These are phyloP conservation scores for Drepana arcuata DNA, from an alignment of 1,140 invertebrate species.

Conservation along the genomic window DNA sequence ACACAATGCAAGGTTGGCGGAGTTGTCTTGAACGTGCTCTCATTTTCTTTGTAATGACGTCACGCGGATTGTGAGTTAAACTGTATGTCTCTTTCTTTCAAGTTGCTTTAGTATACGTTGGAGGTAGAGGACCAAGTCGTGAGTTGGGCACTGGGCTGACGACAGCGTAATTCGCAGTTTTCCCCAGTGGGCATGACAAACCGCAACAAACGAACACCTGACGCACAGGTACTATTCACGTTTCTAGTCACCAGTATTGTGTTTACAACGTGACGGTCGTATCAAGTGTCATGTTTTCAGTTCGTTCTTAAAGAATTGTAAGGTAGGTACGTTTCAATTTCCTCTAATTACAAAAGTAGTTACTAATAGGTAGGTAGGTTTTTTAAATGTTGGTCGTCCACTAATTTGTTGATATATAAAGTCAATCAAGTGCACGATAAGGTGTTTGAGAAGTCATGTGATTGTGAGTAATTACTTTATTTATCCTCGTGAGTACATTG, in stretches of 20 bases:
- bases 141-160: slow-evolving; percentile 16
- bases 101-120: neutral
- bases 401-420: slow-evolving; percentile 2
- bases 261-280: slow-evolving; percentile 6
- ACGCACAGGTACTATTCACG: slow-evolving; percentile 11
- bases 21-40: slow-evolving; percentile 7
- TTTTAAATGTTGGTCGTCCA: slow-evolving; percentile 21
- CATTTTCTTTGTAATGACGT: slow-evolving; percentile 5
- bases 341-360: no score
- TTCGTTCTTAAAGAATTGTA: slow-evolving; percentile 1
- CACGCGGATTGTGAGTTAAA: no score
- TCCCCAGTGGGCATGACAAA: slow-evolving; percentile 14
- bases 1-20: no score
- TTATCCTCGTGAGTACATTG: neutral
- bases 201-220: slow-evolving; percentile 7
- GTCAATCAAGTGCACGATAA: neutral
- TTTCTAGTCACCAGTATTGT: slow-evolving; percentile 8
- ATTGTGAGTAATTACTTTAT: neutral
- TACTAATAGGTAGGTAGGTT: no score
- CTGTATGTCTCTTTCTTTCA: slow-evolving; percentile 1
- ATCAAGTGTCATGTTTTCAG: slow-evolving; percentile 6
- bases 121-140: slow-evolving; percentile 4
- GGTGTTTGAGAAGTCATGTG: slow-evolving; percentile 3
- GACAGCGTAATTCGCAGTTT: slow-evolving; percentile 19
- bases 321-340: slow-evolving; percentile 9